Conservation (phyloP, 1,140 invertebrate genomes). For the Cheumatopsyche charites region DNA sequence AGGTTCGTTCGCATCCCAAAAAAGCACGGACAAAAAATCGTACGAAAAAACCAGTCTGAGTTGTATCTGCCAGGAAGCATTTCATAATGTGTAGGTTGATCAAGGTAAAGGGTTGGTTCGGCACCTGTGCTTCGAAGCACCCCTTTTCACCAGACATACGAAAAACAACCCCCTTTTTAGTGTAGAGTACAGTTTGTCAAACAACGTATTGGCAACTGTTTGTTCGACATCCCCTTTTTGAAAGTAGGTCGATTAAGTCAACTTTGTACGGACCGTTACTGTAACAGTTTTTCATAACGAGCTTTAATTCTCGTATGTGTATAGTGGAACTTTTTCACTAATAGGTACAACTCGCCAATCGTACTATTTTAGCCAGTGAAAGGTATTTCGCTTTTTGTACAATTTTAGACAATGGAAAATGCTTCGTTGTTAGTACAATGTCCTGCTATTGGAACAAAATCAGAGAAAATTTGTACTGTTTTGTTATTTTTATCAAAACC, state of each 20-base stretch:
- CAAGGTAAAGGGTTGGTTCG: constrained; percentile 47
- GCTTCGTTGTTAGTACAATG: too few species aligned
- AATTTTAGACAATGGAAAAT: too few species aligned
- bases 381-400: too few species aligned
- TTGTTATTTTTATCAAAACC: too few species aligned
- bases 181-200: constrained; percentile 1
- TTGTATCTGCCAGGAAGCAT: constrained; percentile 49
- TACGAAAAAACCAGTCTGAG: constrained; percentile 47
- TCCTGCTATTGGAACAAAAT: too few species aligned
- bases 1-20: constrained; percentile 45
- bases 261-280: constrained; percentile 7
- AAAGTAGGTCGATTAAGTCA: constrained; percentile 1
- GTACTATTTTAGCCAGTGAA: too few species aligned
- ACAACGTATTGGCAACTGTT: background rate
- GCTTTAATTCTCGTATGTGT: background rate
- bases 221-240: background rate
- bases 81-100: constrained; percentile 44
- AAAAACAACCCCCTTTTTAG: constrained; percentile 21
- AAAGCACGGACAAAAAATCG: constrained; percentile 40
- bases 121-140: constrained; percentile 44
- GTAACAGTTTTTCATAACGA: background rate
- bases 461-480: too few species aligned
- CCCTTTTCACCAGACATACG: background rate
- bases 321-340: too few species aligned
- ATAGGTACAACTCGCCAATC: too few species aligned